phyloP scores from a whole-genome alignment of 1,140 invertebrate genomes.

The Papilio helenus region DNA sequence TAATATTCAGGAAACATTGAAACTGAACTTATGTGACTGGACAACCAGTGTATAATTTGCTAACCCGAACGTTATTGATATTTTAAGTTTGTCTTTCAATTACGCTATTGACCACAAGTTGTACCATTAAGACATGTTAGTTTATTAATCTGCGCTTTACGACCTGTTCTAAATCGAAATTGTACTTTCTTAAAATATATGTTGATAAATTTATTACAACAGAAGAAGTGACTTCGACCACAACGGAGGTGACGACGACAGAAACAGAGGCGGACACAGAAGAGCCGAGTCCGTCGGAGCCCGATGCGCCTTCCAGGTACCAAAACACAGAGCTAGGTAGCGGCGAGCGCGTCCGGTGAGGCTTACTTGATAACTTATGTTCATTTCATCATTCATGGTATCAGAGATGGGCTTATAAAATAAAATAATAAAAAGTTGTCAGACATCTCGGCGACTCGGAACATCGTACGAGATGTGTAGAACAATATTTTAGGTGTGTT shows the following conservation, averaged over 20 bases:
- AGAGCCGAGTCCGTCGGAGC: slow-evolving; percentile 54
- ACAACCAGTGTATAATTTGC: no score
- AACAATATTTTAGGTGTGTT: no score
- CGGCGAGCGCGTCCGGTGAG: slow-evolving; percentile 67
- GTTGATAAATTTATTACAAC: background rate
- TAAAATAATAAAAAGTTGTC: no score
- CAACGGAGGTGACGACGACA: slow-evolving; percentile 42
- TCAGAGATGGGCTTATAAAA: background rate
- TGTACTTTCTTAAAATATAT: no score
- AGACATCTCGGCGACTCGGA: no score
- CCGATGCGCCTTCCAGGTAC: slow-evolving; percentile 76
- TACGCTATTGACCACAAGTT: no score
- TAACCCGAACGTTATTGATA: no score
- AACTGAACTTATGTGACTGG: background rate
- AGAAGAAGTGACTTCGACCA: slow-evolving; percentile 46
- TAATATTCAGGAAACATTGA: slow-evolving; percentile 37
- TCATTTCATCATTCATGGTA: slow-evolving; percentile 25
- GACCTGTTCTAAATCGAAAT: no score
- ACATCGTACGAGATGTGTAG: no score
- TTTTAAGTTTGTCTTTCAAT: no score
- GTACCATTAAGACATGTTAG: no score
- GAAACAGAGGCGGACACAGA: slow-evolving; percentile 41
- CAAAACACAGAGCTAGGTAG: slow-evolving; percentile 68
- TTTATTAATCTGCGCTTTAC: no score
- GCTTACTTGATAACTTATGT: slow-evolving; percentile 47